These are phyloP conservation scores for Elephas maximus DNA, from an alignment of 2,113 vertebrate genomes.

Conservation along the genomic window DNA sequence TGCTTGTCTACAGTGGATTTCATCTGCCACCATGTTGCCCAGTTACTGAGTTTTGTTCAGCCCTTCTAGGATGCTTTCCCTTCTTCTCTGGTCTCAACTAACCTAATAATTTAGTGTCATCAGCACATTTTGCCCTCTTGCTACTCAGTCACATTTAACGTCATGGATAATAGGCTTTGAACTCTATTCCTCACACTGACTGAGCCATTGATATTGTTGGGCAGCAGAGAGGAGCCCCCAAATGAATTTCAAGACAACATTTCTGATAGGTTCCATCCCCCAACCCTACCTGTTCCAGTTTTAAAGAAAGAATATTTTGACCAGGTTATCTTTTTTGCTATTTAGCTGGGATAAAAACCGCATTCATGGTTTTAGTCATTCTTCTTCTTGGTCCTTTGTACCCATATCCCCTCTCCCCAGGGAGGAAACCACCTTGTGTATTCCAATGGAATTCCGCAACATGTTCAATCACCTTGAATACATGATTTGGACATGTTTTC, in stretches of 20 bases:
- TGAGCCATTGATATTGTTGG: not conserved
- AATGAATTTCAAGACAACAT: not conserved
- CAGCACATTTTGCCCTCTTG: not conserved
- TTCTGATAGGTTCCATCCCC: rapidly evolving
- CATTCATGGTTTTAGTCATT: rapidly evolving
- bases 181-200: too few relatives aligned
- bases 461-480: rapidly evolving
- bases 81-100: not conserved
- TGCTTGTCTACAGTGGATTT: not conserved
- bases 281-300: rapidly evolving
- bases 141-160: not conserved
- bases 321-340: not conserved
- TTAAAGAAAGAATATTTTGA: not conserved
- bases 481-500: rapidly evolving
- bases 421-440: not conserved
- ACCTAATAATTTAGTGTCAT: not conserved
- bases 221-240: rapidly evolving
- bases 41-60: not conserved
- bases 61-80: not conserved
- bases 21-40: not conserved
- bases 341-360: rapidly evolving
- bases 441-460: rapidly evolving
- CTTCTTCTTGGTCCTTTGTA: not conserved
- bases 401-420: not conserved
- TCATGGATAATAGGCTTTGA: too few relatives aligned